These are phyloP conservation scores for Penaeus japonicus DNA, from an alignment of 1,140 invertebrate species.

Conservation along the genomic window DNA sequence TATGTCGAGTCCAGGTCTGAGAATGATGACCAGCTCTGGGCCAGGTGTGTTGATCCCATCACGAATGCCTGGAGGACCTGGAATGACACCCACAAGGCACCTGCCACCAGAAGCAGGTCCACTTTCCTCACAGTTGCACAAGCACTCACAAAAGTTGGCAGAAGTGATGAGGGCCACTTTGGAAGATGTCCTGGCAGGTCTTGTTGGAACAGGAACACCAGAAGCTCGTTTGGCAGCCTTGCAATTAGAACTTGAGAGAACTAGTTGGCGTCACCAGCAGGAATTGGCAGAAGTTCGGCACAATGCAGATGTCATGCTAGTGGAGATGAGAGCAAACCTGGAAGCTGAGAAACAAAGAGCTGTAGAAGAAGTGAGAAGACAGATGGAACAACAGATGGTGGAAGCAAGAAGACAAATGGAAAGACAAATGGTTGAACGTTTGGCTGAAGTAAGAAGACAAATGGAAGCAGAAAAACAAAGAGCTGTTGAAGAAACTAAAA, in stretches of 20 bases:
- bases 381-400: conserved; percentile 69
- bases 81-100: conserved; percentile 50
- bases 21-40: conserved; percentile 22
- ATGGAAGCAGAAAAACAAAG: conserved; percentile 72
- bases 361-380: conserved; percentile 70
- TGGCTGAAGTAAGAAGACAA: conserved; percentile 70
- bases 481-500: conserved; percentile 79
- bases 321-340: conserved; percentile 73
- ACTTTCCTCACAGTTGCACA: conserved; percentile 63
- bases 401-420: conserved; percentile 55
- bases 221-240: conserved; percentile 70
- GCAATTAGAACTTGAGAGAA: conserved; percentile 72
- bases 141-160: conserved; percentile 63
- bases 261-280: conserved; percentile 72
- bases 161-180: conserved; percentile 70
- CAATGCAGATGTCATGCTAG: conserved; percentile 65
- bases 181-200: conserved; percentile 69
- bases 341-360: conserved; percentile 73
- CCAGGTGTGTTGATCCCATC: conserved; percentile 46
- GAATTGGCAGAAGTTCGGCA: conserved; percentile 69
- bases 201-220: conserved; percentile 65
- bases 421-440: conserved; percentile 45
- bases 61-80: conserved; percentile 51
- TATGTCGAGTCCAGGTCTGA: conserved; percentile 31
- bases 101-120: conserved; percentile 66